Evolutionary conservation across 2,797 vertebrate genomes (phyloP).

Genomic region (Synaphobranchus kaupii): DNA sequence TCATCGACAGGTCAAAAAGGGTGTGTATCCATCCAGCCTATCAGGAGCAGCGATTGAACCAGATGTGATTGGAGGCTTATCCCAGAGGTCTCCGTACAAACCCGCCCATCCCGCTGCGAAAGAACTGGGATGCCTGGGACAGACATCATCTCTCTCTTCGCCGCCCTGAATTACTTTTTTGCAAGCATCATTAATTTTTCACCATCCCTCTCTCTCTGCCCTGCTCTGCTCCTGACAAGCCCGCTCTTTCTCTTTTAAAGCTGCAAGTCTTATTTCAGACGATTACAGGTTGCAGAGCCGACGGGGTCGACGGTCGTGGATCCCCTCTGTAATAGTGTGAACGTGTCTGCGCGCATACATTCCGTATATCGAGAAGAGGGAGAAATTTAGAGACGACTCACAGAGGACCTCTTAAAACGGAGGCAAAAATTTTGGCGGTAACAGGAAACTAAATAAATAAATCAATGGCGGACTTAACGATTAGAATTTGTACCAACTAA

Average conservation of each 20-base stretch:
- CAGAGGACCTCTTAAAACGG: not conserved
- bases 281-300: not conserved
- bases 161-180: not conserved
- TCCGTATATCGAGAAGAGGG: not conserved
- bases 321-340: not conserved
- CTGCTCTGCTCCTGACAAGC: not conserved
- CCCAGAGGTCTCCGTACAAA: not conserved
- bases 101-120: not conserved
- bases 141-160: not conserved
- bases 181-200: slow-evolving; percentile 19
- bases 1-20: not conserved
- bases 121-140: not conserved
- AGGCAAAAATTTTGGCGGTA: not conserved
- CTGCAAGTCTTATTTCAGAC: not conserved
- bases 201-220: not conserved
- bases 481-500: not conserved
- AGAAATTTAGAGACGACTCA: not conserved
- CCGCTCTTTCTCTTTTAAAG: not conserved
- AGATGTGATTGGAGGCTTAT: not conserved
- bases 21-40: not conserved
- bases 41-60: not conserved
- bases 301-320: not conserved
- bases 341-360: not conserved
- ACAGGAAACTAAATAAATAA: not conserved
- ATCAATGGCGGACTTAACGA: not conserved